These are phyloP conservation scores for Nerophis lumbriciformis DNA, from an alignment of 2,113 vertebrate species.

Conservation along the genomic window DNA sequence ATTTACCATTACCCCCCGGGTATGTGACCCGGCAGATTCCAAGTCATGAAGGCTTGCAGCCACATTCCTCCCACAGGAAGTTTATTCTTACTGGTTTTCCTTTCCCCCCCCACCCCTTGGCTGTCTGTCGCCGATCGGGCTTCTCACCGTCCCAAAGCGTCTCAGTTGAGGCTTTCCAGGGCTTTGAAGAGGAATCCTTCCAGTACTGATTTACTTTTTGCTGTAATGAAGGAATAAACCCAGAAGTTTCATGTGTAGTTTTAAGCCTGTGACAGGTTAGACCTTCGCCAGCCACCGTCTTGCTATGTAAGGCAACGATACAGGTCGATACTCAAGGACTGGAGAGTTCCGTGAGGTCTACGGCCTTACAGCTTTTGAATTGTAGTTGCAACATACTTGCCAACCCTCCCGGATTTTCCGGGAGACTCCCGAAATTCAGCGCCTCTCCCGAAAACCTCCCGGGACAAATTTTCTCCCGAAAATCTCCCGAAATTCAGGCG, in stretches of 20 bases:
- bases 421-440: no score
- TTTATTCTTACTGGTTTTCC: slow-evolving; percentile 54
- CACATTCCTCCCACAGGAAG: slow-evolving; percentile 66
- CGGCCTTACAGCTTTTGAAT: no score
- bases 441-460: no score
- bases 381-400: no score
- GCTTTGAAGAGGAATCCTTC: slow-evolving; percentile 27
- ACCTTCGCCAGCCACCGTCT: background rate
- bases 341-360: no score
- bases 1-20: slow-evolving; percentile 67
- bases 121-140: slow-evolving; percentile 6
- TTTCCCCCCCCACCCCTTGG: slow-evolving; percentile 5
- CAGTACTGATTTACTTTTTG: slow-evolving; percentile 22
- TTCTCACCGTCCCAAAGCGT: slow-evolving; percentile 15
- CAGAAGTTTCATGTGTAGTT: background rate
- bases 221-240: slow-evolving; percentile 2
- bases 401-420: no score
- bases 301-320: background rate
- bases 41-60: slow-evolving; percentile 63
- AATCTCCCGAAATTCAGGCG: no score
- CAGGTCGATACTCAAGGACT: background rate
- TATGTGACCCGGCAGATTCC: slow-evolving; percentile 63
- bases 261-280: background rate
- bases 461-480: no score
- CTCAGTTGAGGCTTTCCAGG: slow-evolving; percentile 41